Percentiles rank a stretch among this genome's conserved stretches.
Conservation (phyloP, 2,113 vertebrate species). For the Lepidiolamprologus cunningtoni region DNA sequence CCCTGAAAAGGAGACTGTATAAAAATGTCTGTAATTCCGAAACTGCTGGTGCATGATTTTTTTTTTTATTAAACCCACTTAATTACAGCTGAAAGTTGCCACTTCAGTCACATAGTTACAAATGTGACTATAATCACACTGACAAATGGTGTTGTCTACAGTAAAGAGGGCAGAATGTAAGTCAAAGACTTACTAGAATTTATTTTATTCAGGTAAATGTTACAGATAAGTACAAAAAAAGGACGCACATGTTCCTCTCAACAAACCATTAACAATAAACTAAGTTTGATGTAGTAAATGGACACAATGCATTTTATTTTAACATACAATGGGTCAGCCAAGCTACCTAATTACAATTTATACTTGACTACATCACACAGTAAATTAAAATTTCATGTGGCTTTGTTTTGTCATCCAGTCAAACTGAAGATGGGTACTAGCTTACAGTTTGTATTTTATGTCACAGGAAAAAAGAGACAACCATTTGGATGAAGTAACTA, state of each 20-base stretch:
- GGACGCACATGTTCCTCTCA: neutral
- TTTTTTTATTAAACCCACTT: neutral
- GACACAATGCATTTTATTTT: neutral
- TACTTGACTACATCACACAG: neutral
- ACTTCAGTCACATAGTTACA: neutral
- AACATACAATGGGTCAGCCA: neutral
- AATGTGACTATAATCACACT: neutral
- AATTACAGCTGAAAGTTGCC: neutral
- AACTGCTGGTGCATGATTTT: neutral
- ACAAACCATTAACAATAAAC: neutral
- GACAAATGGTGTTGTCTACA: neutral
- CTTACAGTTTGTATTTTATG: neutral
- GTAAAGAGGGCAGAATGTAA: neutral
- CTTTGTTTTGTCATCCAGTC: neutral
- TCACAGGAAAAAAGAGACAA: neutral
- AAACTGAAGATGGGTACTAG: neutral
- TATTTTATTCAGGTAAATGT: constrained; percentile 33
- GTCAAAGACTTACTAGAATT: neutral
- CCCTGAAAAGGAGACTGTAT: neutral
- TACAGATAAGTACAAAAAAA: constrained; percentile 4
- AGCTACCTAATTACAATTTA: neutral
- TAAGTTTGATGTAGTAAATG: neutral
- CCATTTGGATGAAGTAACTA: neutral
- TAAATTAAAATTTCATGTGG: neutral
- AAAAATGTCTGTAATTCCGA: neutral